Base-by-base conservation (phyloP, 2,797 vertebrate genomes). In the Helostoma temminkii region DNA sequence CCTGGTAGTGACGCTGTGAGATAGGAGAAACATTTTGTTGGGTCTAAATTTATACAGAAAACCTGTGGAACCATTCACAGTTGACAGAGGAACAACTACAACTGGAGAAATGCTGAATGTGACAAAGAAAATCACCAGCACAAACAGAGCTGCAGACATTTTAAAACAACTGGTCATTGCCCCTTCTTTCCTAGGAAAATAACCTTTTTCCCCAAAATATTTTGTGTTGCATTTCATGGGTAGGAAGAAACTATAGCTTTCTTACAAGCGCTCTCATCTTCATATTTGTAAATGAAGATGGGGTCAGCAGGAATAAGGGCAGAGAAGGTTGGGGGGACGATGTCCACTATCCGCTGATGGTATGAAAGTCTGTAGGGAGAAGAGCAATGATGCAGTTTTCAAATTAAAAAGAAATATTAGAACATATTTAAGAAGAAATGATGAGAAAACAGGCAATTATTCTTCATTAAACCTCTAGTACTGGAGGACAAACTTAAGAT, bases 281-380 rank as follows among this genome's bases (percentile, higher is more conserved):
- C 79, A 0, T 98, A 99, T 91, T 98, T 99, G 91, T 95, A 97
- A 58, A 91, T 71, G 80, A 96, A 99, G 42, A 93, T 74, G 49
- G 97, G 97, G 45, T 97, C 96, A 52, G 95, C 92, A 37, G 98
- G 98, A 87, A 96, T 95, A 25, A 99, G 93, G 10, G 93, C 94
- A 9, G 98, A 93, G 93, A 99, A 99, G 58, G 94, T 95, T 41
- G 96, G 82, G 55, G 98, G 97, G 84, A 98, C 96, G 58, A 98
- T 94, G 90, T 98, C 97, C 89, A 99, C 94, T 69, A 99, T 99
- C 62, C 95, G 89, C 83, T 99, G 98, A 85, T 98, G 96, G 81
- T 99, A 99, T 1, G 98, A 99, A 69, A 99, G 95, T 82, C 98
- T 99, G 88, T 0, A 87, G 52, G 72, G 22, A 22, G 26, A 54